Evolutionary conservation across 2,888 invertebrate species (phyloP).

Genomic region (Sesia apiformis): DNA sequence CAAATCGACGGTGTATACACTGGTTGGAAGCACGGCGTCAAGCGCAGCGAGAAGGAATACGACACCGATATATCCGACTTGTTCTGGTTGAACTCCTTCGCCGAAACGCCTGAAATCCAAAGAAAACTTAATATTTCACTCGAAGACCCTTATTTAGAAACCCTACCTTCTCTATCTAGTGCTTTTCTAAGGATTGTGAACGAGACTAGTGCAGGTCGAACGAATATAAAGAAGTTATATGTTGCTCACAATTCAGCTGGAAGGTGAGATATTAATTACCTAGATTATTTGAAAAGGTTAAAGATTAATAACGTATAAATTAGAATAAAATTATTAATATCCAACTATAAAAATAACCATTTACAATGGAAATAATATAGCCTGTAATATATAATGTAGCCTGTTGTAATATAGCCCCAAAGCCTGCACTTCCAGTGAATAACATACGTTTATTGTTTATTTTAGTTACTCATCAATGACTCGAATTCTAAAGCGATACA

Average conservation of each 20-base stretch:
- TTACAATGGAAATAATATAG: no score
- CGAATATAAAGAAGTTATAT: slow-evolving; percentile 69
- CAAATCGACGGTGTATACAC: slow-evolving; percentile 86
- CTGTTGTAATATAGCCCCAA: no score
- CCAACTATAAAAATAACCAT: no score
- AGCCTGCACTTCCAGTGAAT: neutral
- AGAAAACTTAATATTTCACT: slow-evolving; percentile 58
- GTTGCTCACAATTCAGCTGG: slow-evolving; percentile 88
- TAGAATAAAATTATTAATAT: no score
- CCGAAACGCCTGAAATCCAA: slow-evolving; percentile 83
- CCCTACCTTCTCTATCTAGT: slow-evolving; percentile 67
- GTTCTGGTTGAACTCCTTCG: slow-evolving; percentile 82
- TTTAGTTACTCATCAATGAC: slow-evolving; percentile 86
- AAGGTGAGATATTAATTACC: slow-evolving; percentile 46
- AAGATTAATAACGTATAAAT: no score
- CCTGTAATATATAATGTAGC: no score
- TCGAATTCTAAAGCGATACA: slow-evolving; percentile 88
- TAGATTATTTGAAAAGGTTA: no score
- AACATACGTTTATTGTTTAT: slow-evolving; percentile 4
- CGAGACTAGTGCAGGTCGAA: slow-evolving; percentile 48
- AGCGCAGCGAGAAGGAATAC: slow-evolving; percentile 75
- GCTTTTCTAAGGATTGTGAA: slow-evolving; percentile 78
- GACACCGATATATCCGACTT: slow-evolving; percentile 78
- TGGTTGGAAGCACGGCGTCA: slow-evolving; percentile 82
- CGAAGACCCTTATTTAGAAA: slow-evolving; percentile 32